These are phyloP conservation scores for Eubasilissa regina DNA, from an alignment of 1,140 invertebrate species.

Conservation along the genomic window DNA sequence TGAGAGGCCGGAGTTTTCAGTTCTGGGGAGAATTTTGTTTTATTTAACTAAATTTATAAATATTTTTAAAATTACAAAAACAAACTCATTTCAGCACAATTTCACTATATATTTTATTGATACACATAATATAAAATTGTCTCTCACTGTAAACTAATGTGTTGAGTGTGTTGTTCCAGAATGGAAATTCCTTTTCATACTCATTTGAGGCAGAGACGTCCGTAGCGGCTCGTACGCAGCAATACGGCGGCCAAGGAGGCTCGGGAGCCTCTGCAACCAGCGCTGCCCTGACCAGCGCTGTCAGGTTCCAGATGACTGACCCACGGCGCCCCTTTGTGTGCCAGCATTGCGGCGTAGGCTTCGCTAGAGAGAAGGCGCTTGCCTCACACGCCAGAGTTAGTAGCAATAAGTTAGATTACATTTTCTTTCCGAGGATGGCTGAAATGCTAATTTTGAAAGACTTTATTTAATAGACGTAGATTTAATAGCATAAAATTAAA, in stretches of 20 bases:
- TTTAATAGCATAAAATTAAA: too few relatives aligned
- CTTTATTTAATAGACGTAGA: too few relatives aligned
- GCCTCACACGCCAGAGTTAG: slow-evolving; percentile 79
- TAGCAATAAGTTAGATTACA: background rate
- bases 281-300: slow-evolving; percentile 48
- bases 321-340: slow-evolving; percentile 85
- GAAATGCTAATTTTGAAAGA: too few relatives aligned
- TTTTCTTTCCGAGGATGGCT: too few relatives aligned
- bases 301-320: slow-evolving; percentile 74
- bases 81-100: too few relatives aligned
- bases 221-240: slow-evolving; percentile 67
- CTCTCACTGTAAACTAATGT: too few relatives aligned
- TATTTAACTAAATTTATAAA: too few relatives aligned
- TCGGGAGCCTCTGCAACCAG: slow-evolving; percentile 57
- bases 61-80: too few relatives aligned
- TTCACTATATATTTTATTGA: too few relatives aligned
- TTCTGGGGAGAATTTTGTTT: too few relatives aligned
- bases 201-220: slow-evolving; percentile 50
- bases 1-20: too few relatives aligned
- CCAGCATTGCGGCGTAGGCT: slow-evolving; percentile 83
- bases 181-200: slow-evolving; percentile 48
- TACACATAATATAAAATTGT: too few relatives aligned
- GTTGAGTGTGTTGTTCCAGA: slow-evolving; percentile 26
- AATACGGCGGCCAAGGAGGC: slow-evolving; percentile 68
- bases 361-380: slow-evolving; percentile 85